Conservation (phyloP, 2,113 vertebrate species). For the Crotalus tigris region DNA sequence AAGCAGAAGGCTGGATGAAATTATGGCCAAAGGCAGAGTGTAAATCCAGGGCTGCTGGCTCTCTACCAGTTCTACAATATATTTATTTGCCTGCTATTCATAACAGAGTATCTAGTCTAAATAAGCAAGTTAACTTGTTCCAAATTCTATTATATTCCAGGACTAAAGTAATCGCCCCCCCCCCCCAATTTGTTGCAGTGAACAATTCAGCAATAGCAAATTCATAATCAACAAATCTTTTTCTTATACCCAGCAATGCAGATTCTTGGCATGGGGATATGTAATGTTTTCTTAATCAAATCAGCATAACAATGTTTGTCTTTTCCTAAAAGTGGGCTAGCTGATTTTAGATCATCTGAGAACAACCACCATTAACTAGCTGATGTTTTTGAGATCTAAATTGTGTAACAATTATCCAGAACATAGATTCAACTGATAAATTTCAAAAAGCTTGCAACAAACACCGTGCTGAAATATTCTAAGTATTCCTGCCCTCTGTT, state of each 20-base stretch:
- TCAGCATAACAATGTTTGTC: constrained; percentile 32
- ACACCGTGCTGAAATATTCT: constrained; percentile 19
- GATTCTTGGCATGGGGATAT: constrained; percentile 16
- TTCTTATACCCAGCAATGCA: constrained; percentile 25
- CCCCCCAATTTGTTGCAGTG: not conserved
- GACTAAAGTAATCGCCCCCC: not conserved
- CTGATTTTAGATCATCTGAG: constrained; percentile 47
- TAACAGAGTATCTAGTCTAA: not conserved
- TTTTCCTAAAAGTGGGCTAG: constrained; percentile 49
- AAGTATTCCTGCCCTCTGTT: not conserved
- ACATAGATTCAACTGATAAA: constrained; percentile 41
- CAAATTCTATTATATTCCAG: not conserved
- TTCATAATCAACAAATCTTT: not conserved
- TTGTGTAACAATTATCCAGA: constrained; percentile 58
- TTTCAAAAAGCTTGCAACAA: constrained; percentile 35
- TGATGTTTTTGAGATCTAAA: constrained; percentile 36
- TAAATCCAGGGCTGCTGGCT: not conserved
- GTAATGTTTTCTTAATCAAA: constrained; percentile 12
- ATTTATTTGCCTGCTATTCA: not conserved
- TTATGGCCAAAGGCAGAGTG: not conserved
- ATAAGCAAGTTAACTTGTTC: not conserved
- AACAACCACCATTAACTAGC: constrained; percentile 52
- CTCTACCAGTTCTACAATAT: not conserved
- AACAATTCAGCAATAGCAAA: not conserved
- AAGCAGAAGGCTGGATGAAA: not conserved